Percentiles rank a stretch among this genome's conserved stretches.
Conservation (phyloP, 2,888 invertebrate genomes). For the Homarus gammarus region DNA sequence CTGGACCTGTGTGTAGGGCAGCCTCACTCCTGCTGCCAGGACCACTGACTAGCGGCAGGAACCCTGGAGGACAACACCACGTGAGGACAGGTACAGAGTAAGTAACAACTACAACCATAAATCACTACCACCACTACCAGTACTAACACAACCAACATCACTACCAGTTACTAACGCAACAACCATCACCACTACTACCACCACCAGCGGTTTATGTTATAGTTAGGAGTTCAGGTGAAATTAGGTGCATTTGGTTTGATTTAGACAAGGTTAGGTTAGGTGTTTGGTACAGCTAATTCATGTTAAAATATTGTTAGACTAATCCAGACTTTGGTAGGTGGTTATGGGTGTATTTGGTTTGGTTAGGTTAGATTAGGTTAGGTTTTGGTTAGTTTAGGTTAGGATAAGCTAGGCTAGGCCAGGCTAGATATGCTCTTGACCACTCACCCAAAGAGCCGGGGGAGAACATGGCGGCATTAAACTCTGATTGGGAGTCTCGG, state of each 20-base stretch:
- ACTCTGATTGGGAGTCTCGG: constrained; percentile 53
- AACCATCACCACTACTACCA: background rate
- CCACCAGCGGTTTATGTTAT: background rate
- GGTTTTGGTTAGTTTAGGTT: background rate
- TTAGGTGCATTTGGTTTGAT: background rate
- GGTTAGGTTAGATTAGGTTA: background rate
- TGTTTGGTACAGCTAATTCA: no score
- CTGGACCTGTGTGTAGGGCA: background rate
- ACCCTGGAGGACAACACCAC: constrained; percentile 6
- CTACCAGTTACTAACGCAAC: background rate
- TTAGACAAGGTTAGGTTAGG: background rate
- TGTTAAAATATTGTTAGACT: no score
- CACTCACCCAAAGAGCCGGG: constrained; percentile 54
- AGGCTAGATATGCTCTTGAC: background rate
- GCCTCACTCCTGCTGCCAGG: constrained; percentile 23
- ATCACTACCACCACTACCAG: no score
- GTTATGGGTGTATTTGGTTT: background rate
- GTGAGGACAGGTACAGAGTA: background rate
- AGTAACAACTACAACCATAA: no score
- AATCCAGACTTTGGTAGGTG: no score
- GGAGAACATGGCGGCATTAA: constrained; percentile 52
- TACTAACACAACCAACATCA: background rate
- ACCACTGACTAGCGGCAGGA: constrained; percentile 23
- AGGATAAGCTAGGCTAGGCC: background rate
- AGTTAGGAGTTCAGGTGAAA: background rate